Evolutionary conservation across 2,888 invertebrate genomes (phyloP).

Genomic region (Leucozona laternaria): DNA sequence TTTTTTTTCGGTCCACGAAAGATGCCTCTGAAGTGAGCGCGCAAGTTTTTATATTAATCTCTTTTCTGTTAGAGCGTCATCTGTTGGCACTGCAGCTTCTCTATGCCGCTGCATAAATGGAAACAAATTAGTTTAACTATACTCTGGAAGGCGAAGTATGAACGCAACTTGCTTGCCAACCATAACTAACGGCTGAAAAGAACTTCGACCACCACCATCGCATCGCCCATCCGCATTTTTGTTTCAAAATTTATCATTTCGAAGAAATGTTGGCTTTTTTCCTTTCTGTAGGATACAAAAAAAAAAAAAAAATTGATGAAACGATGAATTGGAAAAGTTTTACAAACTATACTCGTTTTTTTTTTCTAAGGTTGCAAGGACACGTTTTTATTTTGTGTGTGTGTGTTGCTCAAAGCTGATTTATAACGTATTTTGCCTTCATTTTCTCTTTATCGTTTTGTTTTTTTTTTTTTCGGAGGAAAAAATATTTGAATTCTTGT

Average conservation of each 20-base stretch:
- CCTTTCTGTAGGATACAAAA: not conserved
- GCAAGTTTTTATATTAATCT: constrained; percentile 67
- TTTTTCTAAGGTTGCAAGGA: not conserved
- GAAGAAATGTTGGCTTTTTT: constrained; percentile 30
- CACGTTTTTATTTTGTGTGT: constrained; percentile 2
- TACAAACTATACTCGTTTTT: constrained; percentile 2
- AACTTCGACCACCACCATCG: not conserved
- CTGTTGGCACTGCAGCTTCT: constrained; percentile 32
- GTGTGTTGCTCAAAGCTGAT: not conserved
- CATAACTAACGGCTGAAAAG: not conserved
- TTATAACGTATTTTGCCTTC: constrained; percentile 9
- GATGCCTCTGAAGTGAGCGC: constrained; percentile 2
- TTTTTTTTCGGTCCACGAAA: constrained; percentile 26
- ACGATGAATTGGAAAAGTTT: constrained; percentile 38
- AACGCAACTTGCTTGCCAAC: constrained; percentile 17
- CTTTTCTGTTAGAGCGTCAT: constrained; percentile 52
- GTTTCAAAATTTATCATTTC: constrained; percentile 46
- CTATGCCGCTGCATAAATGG: constrained; percentile 44
- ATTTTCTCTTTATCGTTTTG: not conserved
- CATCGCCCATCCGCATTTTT: not conserved
- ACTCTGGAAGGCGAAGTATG: not conserved
- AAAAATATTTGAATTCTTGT: not conserved
- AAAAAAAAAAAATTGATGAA: not conserved
- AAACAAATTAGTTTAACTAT: constrained; percentile 49
- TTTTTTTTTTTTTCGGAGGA: not conserved